phyloP scores from a whole-genome alignment of 1,140 invertebrate genomes.

The Meteorus sp. region DNA sequence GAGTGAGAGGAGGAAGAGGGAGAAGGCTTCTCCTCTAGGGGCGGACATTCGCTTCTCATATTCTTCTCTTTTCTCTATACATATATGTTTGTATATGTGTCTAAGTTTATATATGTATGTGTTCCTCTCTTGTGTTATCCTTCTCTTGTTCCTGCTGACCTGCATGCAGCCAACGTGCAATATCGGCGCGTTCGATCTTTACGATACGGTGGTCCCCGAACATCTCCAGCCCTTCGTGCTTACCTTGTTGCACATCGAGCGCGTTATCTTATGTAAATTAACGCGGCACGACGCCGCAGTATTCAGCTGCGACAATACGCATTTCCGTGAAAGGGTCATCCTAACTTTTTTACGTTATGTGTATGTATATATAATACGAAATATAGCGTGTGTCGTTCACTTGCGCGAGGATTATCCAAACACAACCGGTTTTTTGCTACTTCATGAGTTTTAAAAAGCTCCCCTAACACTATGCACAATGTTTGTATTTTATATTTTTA shows the following conservation, averaged over 20 bases:
- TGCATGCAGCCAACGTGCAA: constrained; percentile 1
- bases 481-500: no score
- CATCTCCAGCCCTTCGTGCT: constrained; percentile 8
- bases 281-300: constrained; percentile 17
- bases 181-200: constrained; percentile 27
- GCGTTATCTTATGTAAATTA: constrained; percentile 28
- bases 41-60: background rate
- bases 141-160: constrained; percentile 19
- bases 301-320: background rate
- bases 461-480: no score
- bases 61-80: background rate
- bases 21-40: background rate
- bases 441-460: no score
- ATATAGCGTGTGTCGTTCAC: no score
- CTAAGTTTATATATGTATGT: background rate
- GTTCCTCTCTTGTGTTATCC: background rate
- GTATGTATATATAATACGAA: no score
- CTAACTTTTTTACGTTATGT: no score
- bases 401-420: background rate
- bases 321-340: constrained; percentile 14
- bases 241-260: constrained; percentile 17
- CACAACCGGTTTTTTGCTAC: background rate
- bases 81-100: background rate
- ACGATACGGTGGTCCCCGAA: constrained; percentile 24
- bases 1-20: background rate